Percentiles rank a stretch among this genome's conserved stretches.
Evolutionary conservation across 2,113 vertebrate species (phyloP).

Genomic region (Petaurus breviceps): DNA sequence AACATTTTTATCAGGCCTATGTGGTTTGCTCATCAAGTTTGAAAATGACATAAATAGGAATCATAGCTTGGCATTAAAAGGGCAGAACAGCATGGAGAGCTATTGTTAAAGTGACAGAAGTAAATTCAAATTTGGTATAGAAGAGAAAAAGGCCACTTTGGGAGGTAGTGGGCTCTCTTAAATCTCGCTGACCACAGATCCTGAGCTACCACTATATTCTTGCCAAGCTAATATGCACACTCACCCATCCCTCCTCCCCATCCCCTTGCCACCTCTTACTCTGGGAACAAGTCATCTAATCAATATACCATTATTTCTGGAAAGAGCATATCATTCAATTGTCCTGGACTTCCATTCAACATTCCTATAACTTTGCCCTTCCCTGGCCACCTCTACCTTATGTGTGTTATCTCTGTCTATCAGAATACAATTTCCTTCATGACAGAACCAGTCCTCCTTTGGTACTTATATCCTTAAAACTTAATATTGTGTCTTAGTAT

Average conservation of each 20-base stretch:
- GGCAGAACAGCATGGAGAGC: neutral
- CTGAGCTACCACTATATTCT: neutral
- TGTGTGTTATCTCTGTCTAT: neutral
- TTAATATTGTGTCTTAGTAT: neutral
- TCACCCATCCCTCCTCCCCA: neutral
- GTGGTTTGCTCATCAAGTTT: neutral
- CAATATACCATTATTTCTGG: neutral
- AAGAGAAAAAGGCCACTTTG: no score
- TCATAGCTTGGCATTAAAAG: neutral
- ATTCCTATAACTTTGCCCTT: neutral
- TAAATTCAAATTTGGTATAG: neutral
- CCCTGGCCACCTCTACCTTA: neutral
- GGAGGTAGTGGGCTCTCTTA: neutral
- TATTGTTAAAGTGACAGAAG: neutral
- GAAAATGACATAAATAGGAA: neutral
- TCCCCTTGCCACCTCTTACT: neutral
- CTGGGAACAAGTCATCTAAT: neutral
- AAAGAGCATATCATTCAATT: neutral
- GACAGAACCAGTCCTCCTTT: neutral
- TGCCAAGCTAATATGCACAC: neutral
- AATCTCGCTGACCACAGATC: neutral
- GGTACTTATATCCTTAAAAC: neutral
- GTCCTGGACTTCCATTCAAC: neutral
- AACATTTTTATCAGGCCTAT: neutral
- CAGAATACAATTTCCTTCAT: neutral